A percentile compares a stretch with the other conserved stretches of the same genome.
Conservation (phyloP, 2,113 vertebrate species). For the Micronisus gabar region DNA sequence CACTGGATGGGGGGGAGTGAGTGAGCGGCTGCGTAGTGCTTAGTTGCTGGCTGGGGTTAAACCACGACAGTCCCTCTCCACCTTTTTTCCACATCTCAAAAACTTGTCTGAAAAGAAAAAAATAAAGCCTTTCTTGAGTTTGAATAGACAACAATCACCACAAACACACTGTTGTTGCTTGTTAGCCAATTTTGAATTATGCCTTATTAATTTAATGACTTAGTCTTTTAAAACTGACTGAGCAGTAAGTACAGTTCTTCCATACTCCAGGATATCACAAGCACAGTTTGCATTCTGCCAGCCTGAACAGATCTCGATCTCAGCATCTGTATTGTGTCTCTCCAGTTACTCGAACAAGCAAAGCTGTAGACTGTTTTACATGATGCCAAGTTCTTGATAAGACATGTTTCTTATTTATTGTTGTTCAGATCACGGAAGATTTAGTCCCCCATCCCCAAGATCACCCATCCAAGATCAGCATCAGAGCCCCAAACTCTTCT, state of each 20-base stretch:
- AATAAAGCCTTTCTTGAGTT: neutral
- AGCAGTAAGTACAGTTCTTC: neutral
- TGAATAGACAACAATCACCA: neutral
- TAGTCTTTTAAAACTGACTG: neutral
- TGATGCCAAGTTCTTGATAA: neutral
- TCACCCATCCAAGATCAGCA: neutral
- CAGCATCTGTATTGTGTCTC: neutral
- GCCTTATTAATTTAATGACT: constrained; percentile 32
- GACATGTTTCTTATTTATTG: neutral
- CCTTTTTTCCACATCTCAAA: neutral
- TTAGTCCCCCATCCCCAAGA: neutral
- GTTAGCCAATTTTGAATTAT: constrained; percentile 2
- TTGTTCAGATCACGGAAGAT: neutral
- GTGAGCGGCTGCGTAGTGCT: too few relatives aligned
- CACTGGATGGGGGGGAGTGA: too few relatives aligned
- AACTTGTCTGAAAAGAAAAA: neutral
- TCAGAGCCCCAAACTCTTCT: neutral
- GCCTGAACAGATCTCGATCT: neutral
- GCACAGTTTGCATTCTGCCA: neutral
- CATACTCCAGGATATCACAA: neutral
- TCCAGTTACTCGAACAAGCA: neutral
- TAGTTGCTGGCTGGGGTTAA: too few relatives aligned
- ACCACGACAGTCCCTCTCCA: neutral
- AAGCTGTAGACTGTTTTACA: neutral
- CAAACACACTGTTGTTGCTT: neutral